Percentiles rank a stretch among this genome's conserved stretches.
phyloP scores from a whole-genome alignment of 1,140 invertebrate species.

The Tenebrio molitor region DNA sequence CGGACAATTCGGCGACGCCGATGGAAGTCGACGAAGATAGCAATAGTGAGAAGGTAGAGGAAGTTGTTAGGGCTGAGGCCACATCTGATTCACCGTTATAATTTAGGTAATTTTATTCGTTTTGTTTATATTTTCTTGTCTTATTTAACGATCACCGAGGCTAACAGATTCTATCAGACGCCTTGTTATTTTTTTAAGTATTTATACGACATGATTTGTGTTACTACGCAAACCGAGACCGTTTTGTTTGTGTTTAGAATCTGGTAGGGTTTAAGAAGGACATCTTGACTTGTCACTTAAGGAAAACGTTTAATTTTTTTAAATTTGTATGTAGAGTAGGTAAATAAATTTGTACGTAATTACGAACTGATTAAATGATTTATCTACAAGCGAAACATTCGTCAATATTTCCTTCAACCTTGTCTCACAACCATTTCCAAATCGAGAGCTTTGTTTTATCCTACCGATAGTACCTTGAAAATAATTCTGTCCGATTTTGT shows the following conservation, averaged over 20 bases:
- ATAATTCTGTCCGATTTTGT: neutral
- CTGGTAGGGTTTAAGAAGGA: conserved; percentile 17
- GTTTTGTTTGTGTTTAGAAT: conserved; percentile 3
- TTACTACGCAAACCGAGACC: neutral
- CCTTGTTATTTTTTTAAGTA: conserved; percentile 29
- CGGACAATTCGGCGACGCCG: conserved; percentile 17
- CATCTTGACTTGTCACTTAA: conserved; percentile 1
- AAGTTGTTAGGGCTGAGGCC: conserved; percentile 43
- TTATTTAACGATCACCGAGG: conserved; percentile 19
- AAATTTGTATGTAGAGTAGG: conserved; percentile 42
- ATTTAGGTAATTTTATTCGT: conserved; percentile 26
- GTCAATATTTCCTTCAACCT: neutral
- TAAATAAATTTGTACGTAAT: conserved; percentile 46
- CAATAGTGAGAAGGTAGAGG: conserved; percentile 31
- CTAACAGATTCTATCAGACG: neutral
- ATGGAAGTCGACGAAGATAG: conserved; percentile 50
- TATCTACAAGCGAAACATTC: conserved; percentile 8
- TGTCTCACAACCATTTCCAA: no score
- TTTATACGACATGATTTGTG: conserved; percentile 9
- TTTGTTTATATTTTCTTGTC: neutral
- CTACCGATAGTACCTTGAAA: neutral
- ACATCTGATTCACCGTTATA: conserved; percentile 44
- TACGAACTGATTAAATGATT: conserved; percentile 44
- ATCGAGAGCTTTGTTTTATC: no score
- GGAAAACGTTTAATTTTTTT: conserved; percentile 32